Evolutionary conservation across 1,140 invertebrate species (phyloP), one percentile per base, ranked within the genome.

Genomic region (Drosophila subpulchrella): DNA sequence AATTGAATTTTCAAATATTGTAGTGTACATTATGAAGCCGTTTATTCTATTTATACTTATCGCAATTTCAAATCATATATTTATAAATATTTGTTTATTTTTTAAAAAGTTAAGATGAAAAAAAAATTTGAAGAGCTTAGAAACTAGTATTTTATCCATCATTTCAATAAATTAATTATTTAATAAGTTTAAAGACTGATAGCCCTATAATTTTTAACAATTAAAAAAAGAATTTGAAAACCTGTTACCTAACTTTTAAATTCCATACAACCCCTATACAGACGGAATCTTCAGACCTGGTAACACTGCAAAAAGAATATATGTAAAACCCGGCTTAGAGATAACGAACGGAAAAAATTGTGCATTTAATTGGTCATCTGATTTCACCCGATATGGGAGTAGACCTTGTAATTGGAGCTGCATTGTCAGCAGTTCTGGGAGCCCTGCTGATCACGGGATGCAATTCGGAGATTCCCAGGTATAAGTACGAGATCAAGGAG

Each of bases 401-500:
- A 17, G 15, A 34, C 34, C 27, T 27, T 44, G 6, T n/a, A 3
- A 8, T 48, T 8, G 8, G 55, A 72, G 30, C 34, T 24, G 66
- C 44, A 13, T 8, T 71, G 10, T 8, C 63, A 39, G 48, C 47
- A 13, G 2, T 48, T 30, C 24, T 32, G 17, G 36, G 46, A 12
- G 15, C 70, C 20, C 65, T 72, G 6, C 12, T 58, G 44, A 57
- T 72, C 32, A 13, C 30, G 1, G 54, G 44, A 1, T 36, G 36
- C 15, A 6, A 50, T 0, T 24, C 41, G 8, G 46, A 17, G 15
- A 4, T 3, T 2, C 48, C 1, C 17, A 50, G 20, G 53, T 88
- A 59, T 27, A 39, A 81, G 42, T 95, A 94, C 86, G 86, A 93
- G 48, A 94, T 94, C 3, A 94, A 94, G 78, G 93, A 93, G 76